Evolutionary conservation across 2,797 vertebrate genomes (phyloP), one percentile per base, ranked within the genome.

Genomic region (Cirrhinus molitorella): DNA sequence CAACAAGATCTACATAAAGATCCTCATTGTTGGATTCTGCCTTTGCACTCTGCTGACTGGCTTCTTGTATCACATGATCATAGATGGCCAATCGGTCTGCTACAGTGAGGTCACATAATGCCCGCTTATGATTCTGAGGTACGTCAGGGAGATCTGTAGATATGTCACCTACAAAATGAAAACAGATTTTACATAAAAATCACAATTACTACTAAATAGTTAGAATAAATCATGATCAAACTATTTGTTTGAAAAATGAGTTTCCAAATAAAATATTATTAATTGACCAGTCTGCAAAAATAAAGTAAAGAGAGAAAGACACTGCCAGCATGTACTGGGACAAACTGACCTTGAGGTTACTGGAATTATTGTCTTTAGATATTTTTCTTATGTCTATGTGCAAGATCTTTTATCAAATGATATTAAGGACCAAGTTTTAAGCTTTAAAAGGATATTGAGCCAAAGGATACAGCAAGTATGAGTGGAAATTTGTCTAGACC

Each of bases 1-100:
- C 97, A 85, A 98, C 97, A 93, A 99, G 90, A 89, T 99, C 98
- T 78, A 99, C 96, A 17, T 99, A 99, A 65, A 99, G 96, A 85
- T 99, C 98, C 5, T 99, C 97, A 5, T 96, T 97, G 89, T 94
- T 93, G 0, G 85, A 85, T 21, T 94, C 92, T 0, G 93, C 90
- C 67, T 85, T 88, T 5, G 95, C 94, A 28, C 87, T 94, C 89
- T 96, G 93, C 43, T 95, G 96, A 90, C 88, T 92, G 21, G 96
- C 90, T 80, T 95, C 94, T 2, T 92, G 84, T 23, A 95, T 89
- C 87, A 97, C 96, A 0, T 98, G 96, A 90, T 99, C 93, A 43
- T 97, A 98, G 65, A 99, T 92, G 78, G 97, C 97, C 87, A 99
- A 91, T 12, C 98, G 96, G 89, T 99, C 98, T 0, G 96, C 97